Evolutionary conservation across 1,140 invertebrate species (phyloP), one percentile per base, ranked within the genome.

Genomic region (Trissolcus basalis): DNA sequence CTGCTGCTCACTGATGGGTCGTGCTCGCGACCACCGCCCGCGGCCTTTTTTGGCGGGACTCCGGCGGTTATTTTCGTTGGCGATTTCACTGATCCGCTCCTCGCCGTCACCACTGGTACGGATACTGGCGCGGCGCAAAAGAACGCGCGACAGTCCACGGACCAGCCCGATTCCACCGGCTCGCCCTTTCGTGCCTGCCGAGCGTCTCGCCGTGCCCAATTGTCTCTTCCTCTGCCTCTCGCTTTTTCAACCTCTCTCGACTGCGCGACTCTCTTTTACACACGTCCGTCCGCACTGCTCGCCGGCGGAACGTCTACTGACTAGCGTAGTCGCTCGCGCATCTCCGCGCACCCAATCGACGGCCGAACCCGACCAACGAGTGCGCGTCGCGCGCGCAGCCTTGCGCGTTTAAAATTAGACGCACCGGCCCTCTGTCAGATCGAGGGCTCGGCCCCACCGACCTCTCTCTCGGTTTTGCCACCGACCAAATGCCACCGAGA

Each of bases 291-390:
- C 82, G 81, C 85, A 81, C 85, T 77, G 73, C 75, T 85, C 81
- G 84, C 85, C 86, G 86, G 86, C 85, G 83, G 83, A 83, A 73
- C 82, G 80, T 85, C 78, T 81, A 88, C 87, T 88, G 87, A 88
- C 86, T 88, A 83, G 71, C 84, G 86, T 88, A 86, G 86, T 88
- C 39, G 14, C 53, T 55, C 45, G 68, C 51, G 50, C 63, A 53
- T 39, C 53, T 51, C 14, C 33, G 59, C 59, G 59, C 69, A 45
- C 44, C 45, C 60, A 64, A 72, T 69, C 69, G 76, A 67, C 71
- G 65, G 43, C 45, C 61, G 45, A 32, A 11, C 16, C 48, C 43
- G 55, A 14, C 47, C 44, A 27, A 15, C 47, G 67, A 56, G 44
- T 41, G 51, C 45, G 56, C 72, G 72, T 41, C 76, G 68, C 53